Base-by-base conservation (phyloP, 2,797 vertebrate genomes). In the Gouania willdenowi region DNA sequence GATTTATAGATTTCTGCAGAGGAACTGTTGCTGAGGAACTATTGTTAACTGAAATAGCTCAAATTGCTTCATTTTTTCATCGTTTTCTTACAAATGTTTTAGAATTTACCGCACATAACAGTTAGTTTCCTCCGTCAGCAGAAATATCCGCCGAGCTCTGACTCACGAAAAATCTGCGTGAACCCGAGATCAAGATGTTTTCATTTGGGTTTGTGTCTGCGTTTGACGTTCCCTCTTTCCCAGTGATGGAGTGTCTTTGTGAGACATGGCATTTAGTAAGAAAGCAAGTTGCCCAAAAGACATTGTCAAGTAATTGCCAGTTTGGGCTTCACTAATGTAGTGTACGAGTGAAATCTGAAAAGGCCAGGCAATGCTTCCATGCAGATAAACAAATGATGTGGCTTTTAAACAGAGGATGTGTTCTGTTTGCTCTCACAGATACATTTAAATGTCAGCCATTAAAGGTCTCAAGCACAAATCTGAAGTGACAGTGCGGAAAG, bases 341-440 rank as follows among this genome's bases (percentile, higher is more conserved):
- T 80, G 64, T 75, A 69, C 68, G 47, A 75, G 65, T 75, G 79
- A 71, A 83, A 72, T 78, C 79, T 85, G 81, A 77, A 87, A 88
- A 88, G 85, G 85, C 81, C 88, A 87, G 66, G 75, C 66, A 75
- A 66, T 82, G 77, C 77, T 79, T 83, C 77, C 80, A 77, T 71
- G 57, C 77, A 79, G 80, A 89, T 86, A 85, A 86, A 87, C 85
- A 87, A 88, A n/a, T 89, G 87, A 87, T 78, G 75, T 72, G 71
- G 70, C 80, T 82, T 81, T 89, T 85, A 78, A 81, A 84, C 64
- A 74, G 63, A 66, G 69, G 60, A 62, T 67, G 80, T 82, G 68
- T 84, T 81, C 75, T 59, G 45, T 63, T 74, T 71, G 71, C 73
- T 64, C 66, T 71, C 57, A 49, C 71, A 82, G 77, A 83, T 75